phyloP scores from a whole-genome alignment of 2,113 vertebrate species.

The Struthio camelus region DNA sequence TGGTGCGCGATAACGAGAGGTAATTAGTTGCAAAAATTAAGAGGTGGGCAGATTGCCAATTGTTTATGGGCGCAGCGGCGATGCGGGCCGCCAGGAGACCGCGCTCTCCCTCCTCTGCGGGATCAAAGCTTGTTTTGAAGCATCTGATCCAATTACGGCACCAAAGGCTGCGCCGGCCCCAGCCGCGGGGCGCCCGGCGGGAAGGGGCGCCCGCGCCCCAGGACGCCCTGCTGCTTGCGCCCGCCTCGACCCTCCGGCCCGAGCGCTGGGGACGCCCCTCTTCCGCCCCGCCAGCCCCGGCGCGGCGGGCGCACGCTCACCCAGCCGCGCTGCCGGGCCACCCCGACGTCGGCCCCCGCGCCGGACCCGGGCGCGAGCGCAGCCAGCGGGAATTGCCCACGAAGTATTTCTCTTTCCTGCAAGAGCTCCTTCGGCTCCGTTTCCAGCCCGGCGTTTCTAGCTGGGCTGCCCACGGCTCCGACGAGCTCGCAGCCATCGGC shows the following conservation, averaged over 20 bases:
- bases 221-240: too few species aligned
- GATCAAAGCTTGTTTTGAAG: not conserved
- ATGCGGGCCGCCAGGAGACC: not conserved
- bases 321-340: too few species aligned
- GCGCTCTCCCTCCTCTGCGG: not conserved
- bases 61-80: not conserved
- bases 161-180: too few species aligned
- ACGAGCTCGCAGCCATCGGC: not conserved
- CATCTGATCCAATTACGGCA: not conserved
- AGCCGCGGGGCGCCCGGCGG: too few species aligned
- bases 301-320: too few species aligned
- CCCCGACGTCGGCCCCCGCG: too few species aligned
- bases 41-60: constrained; percentile 39
- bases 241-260: too few species aligned
- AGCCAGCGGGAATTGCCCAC: too few species aligned
- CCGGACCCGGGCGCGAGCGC: too few species aligned
- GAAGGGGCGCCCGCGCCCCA: too few species aligned
- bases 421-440: accelerated
- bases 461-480: not conserved
- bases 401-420: accelerated
- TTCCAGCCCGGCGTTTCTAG: not conserved
- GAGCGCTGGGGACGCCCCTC: accelerated
- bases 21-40: constrained; percentile 62
- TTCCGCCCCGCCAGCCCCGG: too few species aligned
- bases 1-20: constrained; percentile 45